Percentiles rank a stretch among this genome's conserved stretches.
Conservation (phyloP, 2,113 vertebrate species). For the Vanacampus margaritifer region DNA sequence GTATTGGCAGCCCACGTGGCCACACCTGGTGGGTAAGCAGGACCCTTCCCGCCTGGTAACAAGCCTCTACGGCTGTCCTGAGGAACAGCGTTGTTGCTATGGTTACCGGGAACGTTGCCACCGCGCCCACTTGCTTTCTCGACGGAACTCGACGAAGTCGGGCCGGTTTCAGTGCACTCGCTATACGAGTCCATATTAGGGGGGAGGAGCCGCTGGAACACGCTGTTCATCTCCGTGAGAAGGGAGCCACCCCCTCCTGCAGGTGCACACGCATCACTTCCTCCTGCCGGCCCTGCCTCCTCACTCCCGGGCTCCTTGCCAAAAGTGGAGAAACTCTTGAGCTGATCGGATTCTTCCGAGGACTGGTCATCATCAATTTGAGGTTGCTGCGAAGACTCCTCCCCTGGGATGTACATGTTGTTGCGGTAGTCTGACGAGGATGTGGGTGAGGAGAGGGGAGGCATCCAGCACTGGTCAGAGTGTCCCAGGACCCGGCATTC, state of each 20-base stretch:
- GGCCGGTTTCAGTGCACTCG: slow-evolving; percentile 74
- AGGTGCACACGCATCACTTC: slow-evolving; percentile 54
- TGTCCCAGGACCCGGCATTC: slow-evolving; percentile 93
- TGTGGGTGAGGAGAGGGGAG: slow-evolving; percentile 80
- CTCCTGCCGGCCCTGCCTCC: slow-evolving; percentile 63
- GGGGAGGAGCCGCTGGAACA: slow-evolving; percentile 92
- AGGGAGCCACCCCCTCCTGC: slow-evolving; percentile 80
- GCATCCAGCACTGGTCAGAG: slow-evolving; percentile 99
- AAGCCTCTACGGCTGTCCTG: slow-evolving; percentile 85
- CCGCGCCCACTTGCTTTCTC: slow-evolving; percentile 63
- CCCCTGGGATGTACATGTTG: slow-evolving; percentile 95
- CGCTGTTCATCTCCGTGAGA: slow-evolving; percentile 93
- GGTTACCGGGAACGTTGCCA: slow-evolving; percentile 38
- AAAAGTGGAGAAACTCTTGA: slow-evolving; percentile 95
- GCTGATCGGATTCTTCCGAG: slow-evolving; percentile 77
- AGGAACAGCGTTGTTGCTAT: slow-evolving; percentile 66
- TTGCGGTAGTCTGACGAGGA: slow-evolving; percentile 86
- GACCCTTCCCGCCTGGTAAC: slow-evolving; percentile 77
- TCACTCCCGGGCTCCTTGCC: slow-evolving; percentile 82
- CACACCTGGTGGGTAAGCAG: slow-evolving; percentile 85
- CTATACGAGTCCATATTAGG: slow-evolving; percentile 79
- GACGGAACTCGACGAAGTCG: slow-evolving; percentile 33
- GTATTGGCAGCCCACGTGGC: slow-evolving; percentile 93
- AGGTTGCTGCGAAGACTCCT: slow-evolving; percentile 78
- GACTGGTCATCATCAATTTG: slow-evolving; percentile 79